These are phyloP conservation scores for Liposcelis brunnea DNA, from an alignment of 2,888 invertebrate genomes.

Conservation along the genomic window DNA sequence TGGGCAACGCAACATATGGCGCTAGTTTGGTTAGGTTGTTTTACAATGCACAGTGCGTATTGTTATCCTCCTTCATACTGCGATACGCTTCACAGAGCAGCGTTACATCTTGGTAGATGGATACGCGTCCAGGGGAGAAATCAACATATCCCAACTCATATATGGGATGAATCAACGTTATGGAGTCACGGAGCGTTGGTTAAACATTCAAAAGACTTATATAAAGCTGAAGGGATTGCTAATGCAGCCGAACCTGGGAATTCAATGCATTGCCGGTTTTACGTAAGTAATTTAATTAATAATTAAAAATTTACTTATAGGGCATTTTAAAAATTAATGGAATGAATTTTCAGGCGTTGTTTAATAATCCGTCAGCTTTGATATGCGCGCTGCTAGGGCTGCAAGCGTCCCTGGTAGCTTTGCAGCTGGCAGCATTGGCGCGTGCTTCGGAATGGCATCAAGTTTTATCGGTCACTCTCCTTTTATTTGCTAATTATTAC, in stretches of 20 bases:
- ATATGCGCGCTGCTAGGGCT: constrained; percentile 55
- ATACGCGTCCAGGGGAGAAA: constrained; percentile 38
- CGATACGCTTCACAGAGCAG: constrained; percentile 78
- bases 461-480: constrained; percentile 64
- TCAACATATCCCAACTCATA: constrained; percentile 34
- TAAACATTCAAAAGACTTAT: constrained; percentile 51
- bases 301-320: neutral
- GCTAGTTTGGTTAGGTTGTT: constrained; percentile 69
- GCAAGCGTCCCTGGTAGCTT: constrained; percentile 48
- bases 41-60: constrained; percentile 46
- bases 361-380: constrained; percentile 66
- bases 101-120: constrained; percentile 77
- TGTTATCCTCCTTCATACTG: constrained; percentile 48
- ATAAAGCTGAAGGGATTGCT: constrained; percentile 55
- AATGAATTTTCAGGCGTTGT: constrained; percentile 60
- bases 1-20: constrained; percentile 71
- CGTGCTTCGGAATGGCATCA: constrained; percentile 83
- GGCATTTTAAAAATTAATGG: too few relatives aligned
- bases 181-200: constrained; percentile 64
- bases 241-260: constrained; percentile 83
- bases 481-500: constrained; percentile 81
- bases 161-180: constrained; percentile 40
- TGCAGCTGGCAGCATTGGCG: constrained; percentile 62
- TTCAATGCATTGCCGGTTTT: constrained; percentile 61
- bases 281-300: constrained; percentile 44